Evolutionary conservation across 2,888 invertebrate genomes (phyloP).

Genomic region (Lasioglossum lativentre): DNA sequence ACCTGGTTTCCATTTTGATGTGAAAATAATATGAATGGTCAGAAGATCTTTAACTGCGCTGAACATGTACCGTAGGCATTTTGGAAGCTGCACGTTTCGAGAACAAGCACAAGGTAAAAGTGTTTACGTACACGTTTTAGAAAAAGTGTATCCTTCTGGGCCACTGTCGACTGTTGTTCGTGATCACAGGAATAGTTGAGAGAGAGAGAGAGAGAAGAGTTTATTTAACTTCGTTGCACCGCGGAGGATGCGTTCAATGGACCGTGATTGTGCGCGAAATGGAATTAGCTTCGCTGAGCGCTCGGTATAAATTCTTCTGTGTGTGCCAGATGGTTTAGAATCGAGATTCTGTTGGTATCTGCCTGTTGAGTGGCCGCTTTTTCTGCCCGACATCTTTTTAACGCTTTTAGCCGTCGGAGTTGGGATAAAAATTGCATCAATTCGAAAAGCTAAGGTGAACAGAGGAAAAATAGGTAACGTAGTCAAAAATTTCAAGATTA

Average conservation of each 20-base stretch:
- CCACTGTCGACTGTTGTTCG: not conserved
- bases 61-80: too few relatives aligned
- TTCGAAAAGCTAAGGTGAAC: not conserved
- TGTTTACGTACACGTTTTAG: not conserved
- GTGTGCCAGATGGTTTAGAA: not conserved
- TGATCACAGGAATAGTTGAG: not conserved
- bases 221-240: not conserved
- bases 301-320: not conserved
- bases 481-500: not conserved
- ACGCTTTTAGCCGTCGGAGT: not conserved
- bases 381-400: not conserved
- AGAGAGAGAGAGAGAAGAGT: not conserved
- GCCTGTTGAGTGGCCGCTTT: not conserved
- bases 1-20: too few relatives aligned
- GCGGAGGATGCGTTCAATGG: not conserved
- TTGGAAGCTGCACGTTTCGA: too few relatives aligned
- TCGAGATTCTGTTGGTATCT: not conserved
- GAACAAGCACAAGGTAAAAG: not conserved
- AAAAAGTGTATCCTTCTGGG: not conserved
- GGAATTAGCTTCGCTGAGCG: not conserved
- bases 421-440: not conserved
- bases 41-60: too few relatives aligned
- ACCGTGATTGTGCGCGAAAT: not conserved
- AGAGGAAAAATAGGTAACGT: not conserved
- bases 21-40: too few relatives aligned